Evolutionary conservation across 2,113 vertebrate species (phyloP), one percentile per base, ranked within the genome.

Genomic region (Morone chrysops): DNA sequence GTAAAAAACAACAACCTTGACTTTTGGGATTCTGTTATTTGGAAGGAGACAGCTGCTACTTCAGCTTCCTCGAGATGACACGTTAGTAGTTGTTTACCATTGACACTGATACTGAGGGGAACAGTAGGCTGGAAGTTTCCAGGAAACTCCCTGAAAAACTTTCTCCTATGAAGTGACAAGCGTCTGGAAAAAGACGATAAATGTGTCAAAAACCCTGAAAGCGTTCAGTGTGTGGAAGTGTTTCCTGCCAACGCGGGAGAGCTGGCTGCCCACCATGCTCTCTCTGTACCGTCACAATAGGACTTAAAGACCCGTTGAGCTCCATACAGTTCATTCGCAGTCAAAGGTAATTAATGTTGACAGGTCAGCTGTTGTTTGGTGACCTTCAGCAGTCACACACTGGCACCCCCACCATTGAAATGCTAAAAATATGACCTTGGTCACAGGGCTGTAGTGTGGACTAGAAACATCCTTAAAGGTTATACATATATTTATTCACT

Each of bases 91-190:
- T 13, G 57, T 79, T 63, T 54, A 22, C 69, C n/a, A 5, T 57
- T 6, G 0, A 11, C 12, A 25, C 22, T 4, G 9, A 50, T 13
- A 13, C 78, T 41, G 70, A 72, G 31, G 61, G 70, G 43, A 74
- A 20, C 54, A 50, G 31, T 9, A 4, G 41, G 60, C 31, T 6
- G 43, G 2, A 68, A 75, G 62, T 68, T 75, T 75, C 51, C 62
- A 41, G 70, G 16, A 73, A 67, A 50, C 18, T 41, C 53, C 61
- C 13, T 13, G 22, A 80, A 63, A 43, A 71, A 80, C 51, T 74
- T 81, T 60, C 45, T 69, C 14, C 45, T 45, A 0, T 53, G 22
- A 68, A 45, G 70, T 81, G 78, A 67, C 65, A 45, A 41, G 13
- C 3, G 41, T 57, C 51, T 47, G 60, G 17, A 72, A 25, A 48